A percentile compares a stretch with the other conserved stretches of the same genome.
Evolutionary conservation across 2,888 invertebrate species (phyloP).

Genomic region (Euspilapteryx auroguttella): DNA sequence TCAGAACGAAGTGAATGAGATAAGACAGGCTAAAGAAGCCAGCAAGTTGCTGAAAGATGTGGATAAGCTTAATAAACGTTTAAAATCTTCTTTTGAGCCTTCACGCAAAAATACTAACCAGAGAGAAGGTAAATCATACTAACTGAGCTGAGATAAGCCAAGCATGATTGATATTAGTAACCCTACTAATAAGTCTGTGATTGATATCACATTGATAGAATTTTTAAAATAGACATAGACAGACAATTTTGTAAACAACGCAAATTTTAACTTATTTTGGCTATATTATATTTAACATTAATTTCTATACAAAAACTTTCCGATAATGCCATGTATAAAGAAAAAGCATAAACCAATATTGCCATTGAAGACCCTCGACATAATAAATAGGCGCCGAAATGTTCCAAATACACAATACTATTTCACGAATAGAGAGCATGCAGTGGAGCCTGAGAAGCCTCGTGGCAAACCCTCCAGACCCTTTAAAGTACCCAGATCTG

Average conservation of each 20-base stretch:
- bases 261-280: too few species aligned
- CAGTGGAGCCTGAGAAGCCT: conserved; percentile 13
- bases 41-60: conserved; percentile 36
- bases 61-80: conserved; percentile 34
- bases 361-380: conserved; percentile 41
- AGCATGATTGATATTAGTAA: too few species aligned
- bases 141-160: too few species aligned
- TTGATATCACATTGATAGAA: too few species aligned
- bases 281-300: too few species aligned
- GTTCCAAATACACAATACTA: conserved; percentile 48
- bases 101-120: conserved; percentile 14
- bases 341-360: conserved; percentile 39
- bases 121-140: conserved; percentile 3
- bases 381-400: conserved; percentile 45
- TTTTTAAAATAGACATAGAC: too few species aligned
- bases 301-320: too few species aligned
- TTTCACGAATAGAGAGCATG: conserved; percentile 40
- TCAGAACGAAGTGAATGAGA: conserved; percentile 23
- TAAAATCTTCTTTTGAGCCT: conserved; percentile 38
- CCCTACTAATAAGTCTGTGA: too few species aligned
- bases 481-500: conserved; percentile 36
- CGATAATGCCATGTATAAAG: conserved; percentile 30
- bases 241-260: too few species aligned
- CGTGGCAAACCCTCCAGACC: conserved; percentile 21
- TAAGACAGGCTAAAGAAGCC: conserved; percentile 33